A percentile compares a stretch with the other conserved stretches of the same genome.
Evolutionary conservation across 2,888 invertebrate genomes (phyloP).

Genomic region (Apantesis nais): DNA sequence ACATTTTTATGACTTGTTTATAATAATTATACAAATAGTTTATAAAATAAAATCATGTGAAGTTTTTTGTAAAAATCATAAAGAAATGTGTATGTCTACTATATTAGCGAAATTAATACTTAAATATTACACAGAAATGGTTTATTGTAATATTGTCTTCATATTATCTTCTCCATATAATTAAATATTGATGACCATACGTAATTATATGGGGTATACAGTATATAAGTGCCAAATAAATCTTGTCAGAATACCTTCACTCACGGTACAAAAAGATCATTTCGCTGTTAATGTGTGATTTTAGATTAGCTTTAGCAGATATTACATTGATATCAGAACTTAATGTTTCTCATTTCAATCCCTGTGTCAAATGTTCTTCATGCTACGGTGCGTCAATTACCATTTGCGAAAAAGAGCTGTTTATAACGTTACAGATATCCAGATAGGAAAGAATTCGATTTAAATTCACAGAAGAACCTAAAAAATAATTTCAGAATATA

Average conservation of each 20-base stretch:
- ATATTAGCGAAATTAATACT: conserved; percentile 3
- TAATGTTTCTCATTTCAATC: conserved; percentile 10
- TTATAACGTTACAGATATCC: background rate
- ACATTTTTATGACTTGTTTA: conserved; percentile 27
- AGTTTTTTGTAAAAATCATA: conserved; percentile 6
- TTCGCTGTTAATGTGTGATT: background rate
- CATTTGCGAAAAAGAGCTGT: background rate
- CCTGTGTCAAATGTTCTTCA: background rate
- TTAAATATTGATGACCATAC: conserved; percentile 7
- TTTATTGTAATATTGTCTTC: conserved; percentile 13
- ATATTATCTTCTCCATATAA: conserved; percentile 13
- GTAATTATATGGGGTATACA: conserved; percentile 14
- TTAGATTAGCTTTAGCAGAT: background rate
- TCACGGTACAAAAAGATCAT: background rate
- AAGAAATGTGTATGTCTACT: conserved; percentile 6
- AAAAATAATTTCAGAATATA: background rate
- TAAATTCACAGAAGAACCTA: background rate
- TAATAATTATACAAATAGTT: conserved; percentile 18
- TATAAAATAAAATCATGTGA: conserved; percentile 14
- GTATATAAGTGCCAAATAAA: conserved; percentile 39
- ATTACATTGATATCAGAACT: background rate
- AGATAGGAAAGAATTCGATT: too few relatives aligned
- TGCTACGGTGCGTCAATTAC: background rate
- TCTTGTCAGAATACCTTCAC: conserved; percentile 31
- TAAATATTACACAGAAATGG: conserved; percentile 4